These are phyloP conservation scores for Atherinosoma microstoma DNA, from an alignment of 2,797 vertebrate species.

Conservation along the genomic window DNA sequence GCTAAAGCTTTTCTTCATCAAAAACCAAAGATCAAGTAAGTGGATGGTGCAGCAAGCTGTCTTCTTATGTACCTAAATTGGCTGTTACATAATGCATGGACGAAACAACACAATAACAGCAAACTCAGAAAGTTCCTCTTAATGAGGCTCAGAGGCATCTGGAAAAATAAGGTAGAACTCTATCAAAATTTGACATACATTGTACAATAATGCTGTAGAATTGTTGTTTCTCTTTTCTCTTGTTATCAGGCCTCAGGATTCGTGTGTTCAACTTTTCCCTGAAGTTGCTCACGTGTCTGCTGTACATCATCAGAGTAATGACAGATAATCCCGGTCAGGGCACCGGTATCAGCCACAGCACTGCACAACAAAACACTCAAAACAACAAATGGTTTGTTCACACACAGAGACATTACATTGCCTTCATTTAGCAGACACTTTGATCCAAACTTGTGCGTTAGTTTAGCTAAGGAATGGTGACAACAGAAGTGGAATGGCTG, in stretches of 20 bases:
- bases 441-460: not conserved
- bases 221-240: slow-evolving; percentile 2
- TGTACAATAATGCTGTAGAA: not conserved
- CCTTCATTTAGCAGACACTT: not conserved
- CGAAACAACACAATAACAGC: not conserved
- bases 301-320: slow-evolving; percentile 94
- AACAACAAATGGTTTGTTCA: slow-evolving; percentile 74
- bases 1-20: slow-evolving; percentile 98
- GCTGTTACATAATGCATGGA: not conserved
- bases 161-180: not conserved
- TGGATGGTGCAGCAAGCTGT: slow-evolving; percentile 6
- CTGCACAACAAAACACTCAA: slow-evolving; percentile 48
- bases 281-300: slow-evolving; percentile 95
- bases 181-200: not conserved
- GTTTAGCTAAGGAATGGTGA: not conserved
- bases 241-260: slow-evolving; percentile 88
- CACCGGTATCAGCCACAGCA: slow-evolving; percentile 28
- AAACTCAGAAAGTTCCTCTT: not conserved
- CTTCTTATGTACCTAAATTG: not conserved
- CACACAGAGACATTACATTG: not conserved
- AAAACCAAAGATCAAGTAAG: slow-evolving; percentile 98
- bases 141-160: not conserved
- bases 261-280: slow-evolving; percentile 96
- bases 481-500: not conserved
- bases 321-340: slow-evolving; percentile 88